Conservation (phyloP, 2,113 vertebrate species). For the Apodemus sylvaticus region DNA sequence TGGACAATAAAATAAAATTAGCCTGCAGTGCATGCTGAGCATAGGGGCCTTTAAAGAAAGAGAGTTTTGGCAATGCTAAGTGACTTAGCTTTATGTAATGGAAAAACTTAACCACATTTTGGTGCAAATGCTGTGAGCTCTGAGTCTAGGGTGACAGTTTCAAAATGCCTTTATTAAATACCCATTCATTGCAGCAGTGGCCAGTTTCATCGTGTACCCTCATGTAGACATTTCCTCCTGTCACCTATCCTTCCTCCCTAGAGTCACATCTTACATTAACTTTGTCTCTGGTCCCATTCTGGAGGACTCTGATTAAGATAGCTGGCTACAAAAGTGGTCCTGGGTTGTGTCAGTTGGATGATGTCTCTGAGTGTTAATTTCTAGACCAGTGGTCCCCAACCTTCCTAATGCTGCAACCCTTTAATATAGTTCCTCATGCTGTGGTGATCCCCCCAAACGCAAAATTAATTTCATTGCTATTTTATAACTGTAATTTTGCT, state of each 20-base stretch:
- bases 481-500: not conserved
- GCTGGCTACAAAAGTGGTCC: not conserved
- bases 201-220: not conserved
- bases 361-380: not conserved
- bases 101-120: slow-evolving; percentile 10
- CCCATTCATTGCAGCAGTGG: not conserved
- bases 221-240: not conserved
- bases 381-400: not conserved
- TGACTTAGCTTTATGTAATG: slow-evolving; percentile 44
- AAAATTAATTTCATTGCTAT: not conserved
- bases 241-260: not conserved
- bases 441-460: not conserved
- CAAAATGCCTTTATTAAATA: slow-evolving; percentile 37
- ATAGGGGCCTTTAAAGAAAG: slow-evolving; percentile 39
- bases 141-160: slow-evolving; percentile 5
- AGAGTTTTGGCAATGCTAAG: slow-evolving; percentile 47
- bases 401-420: not conserved
- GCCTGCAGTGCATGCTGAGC: not conserved
- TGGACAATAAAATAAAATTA: slow-evolving; percentile 78
- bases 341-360: not conserved
- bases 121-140: not conserved
- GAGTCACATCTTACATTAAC: not conserved
- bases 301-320: not conserved
- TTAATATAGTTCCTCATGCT: not conserved
- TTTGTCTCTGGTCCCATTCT: not conserved